Evolutionary conservation across 2,888 invertebrate genomes (phyloP).

Genomic region (Ochropleura leucogaster): DNA sequence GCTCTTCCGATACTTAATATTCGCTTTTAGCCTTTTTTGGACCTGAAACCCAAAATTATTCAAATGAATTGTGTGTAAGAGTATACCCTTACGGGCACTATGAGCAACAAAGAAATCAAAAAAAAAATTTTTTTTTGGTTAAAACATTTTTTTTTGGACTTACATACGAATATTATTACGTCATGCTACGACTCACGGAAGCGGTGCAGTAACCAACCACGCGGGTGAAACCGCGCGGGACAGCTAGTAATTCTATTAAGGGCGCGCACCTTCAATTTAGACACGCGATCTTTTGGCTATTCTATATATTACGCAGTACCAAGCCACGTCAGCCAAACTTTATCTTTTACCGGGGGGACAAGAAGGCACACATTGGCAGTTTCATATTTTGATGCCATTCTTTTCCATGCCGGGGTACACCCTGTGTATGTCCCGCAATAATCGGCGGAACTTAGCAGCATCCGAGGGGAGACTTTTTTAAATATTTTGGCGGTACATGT

Average conservation of each 20-base stretch:
- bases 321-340: neutral
- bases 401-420: conserved; percentile 12
- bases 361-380: conserved; percentile 20
- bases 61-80: conserved; percentile 31
- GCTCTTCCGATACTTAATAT: conserved; percentile 76
- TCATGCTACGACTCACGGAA: no score
- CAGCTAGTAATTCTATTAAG: no score
- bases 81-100: neutral
- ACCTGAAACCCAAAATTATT: conserved; percentile 75
- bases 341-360: conserved; percentile 17
- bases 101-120: no score
- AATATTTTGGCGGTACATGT: conserved; percentile 36
- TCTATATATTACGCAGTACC: neutral
- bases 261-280: no score
- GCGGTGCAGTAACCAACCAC: no score
- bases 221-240: no score
- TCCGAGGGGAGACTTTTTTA: conserved; percentile 34
- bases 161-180: no score
- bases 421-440: conserved; percentile 19
- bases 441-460: conserved; percentile 45
- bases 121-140: no score
- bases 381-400: neutral
- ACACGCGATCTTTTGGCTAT: no score
- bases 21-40: conserved; percentile 77
- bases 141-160: no score